Evolutionary conservation across 2,888 invertebrate genomes (phyloP).

Genomic region (Aethes cnicana): DNA sequence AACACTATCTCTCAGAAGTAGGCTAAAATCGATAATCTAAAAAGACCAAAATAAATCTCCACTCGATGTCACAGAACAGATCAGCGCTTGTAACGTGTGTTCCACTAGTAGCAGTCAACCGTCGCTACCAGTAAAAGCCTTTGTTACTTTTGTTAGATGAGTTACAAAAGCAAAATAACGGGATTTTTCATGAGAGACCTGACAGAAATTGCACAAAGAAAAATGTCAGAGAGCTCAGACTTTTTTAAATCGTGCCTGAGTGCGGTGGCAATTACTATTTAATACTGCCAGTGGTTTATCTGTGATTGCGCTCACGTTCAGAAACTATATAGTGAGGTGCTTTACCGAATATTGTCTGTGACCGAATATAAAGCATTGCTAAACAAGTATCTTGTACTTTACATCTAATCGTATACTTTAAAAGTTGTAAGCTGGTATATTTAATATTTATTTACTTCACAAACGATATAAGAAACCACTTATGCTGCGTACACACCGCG

Average conservation of each 20-base stretch:
- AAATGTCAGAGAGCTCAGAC: constrained; percentile 57
- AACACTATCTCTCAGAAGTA: constrained; percentile 61
- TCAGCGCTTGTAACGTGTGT: constrained; percentile 48
- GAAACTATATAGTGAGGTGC: not conserved
- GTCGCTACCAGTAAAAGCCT: constrained; percentile 66
- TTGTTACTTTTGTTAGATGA: constrained; percentile 75
- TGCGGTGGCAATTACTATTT: constrained; percentile 28
- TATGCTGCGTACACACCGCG: too few species aligned
- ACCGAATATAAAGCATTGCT: not conserved
- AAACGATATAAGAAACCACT: too few species aligned
- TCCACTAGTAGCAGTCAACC: constrained; percentile 54
- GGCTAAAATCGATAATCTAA: constrained; percentile 73
- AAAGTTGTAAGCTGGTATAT: not conserved
- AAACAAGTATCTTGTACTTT: not conserved
- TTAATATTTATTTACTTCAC: not conserved
- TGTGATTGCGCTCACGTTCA: constrained; percentile 24
- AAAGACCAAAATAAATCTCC: constrained; percentile 61
- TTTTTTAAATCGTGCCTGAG: constrained; percentile 25
- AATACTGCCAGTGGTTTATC: constrained; percentile 15
- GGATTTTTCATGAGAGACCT: constrained; percentile 72
- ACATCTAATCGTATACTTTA: too few species aligned
- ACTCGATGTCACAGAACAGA: constrained; percentile 54
- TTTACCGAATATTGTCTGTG: not conserved
- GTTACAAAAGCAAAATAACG: constrained; percentile 78
- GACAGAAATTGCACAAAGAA: constrained; percentile 55